Evolutionary conservation across 2,797 vertebrate genomes (phyloP).

Genomic region (Eremophila alpestris): DNA sequence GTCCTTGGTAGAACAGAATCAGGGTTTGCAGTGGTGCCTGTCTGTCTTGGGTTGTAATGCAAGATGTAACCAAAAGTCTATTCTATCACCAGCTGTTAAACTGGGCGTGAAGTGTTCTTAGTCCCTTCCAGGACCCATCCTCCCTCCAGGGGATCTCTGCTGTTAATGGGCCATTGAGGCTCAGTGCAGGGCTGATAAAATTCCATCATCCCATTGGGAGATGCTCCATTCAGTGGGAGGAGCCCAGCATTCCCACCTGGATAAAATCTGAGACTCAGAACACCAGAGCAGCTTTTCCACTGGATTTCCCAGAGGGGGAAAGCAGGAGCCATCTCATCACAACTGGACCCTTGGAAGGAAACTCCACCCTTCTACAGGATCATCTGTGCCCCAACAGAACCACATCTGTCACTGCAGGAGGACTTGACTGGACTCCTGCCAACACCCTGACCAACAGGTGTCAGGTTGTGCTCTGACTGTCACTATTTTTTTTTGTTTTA

Average conservation of each 20-base stretch:
- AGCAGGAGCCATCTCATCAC: neutral
- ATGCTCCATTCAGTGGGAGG: neutral
- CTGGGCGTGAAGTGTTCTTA: neutral
- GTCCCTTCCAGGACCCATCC: neutral
- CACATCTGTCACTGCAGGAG: neutral
- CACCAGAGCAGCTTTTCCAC: neutral
- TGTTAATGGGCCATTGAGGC: neutral
- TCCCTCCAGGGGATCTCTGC: neutral
- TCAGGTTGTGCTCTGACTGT: neutral
- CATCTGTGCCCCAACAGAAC: neutral
- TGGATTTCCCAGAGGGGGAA: neutral
- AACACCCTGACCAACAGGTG: neutral
- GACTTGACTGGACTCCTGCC: neutral
- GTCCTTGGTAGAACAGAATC: neutral
- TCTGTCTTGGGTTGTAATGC: neutral
- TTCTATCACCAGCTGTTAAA: neutral
- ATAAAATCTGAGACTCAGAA: neutral
- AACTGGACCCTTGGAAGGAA: neutral
- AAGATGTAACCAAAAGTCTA: neutral
- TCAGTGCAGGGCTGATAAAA: neutral
- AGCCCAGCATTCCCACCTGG: neutral
- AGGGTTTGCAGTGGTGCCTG: fast-evolving
- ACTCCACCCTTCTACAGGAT: neutral
- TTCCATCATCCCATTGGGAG: neutral
- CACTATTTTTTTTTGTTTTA: neutral